A percentile compares a stretch with the other conserved stretches of the same genome.
Conservation (phyloP, 2,888 invertebrate species). For the Onthophagus sagittarius region DNA sequence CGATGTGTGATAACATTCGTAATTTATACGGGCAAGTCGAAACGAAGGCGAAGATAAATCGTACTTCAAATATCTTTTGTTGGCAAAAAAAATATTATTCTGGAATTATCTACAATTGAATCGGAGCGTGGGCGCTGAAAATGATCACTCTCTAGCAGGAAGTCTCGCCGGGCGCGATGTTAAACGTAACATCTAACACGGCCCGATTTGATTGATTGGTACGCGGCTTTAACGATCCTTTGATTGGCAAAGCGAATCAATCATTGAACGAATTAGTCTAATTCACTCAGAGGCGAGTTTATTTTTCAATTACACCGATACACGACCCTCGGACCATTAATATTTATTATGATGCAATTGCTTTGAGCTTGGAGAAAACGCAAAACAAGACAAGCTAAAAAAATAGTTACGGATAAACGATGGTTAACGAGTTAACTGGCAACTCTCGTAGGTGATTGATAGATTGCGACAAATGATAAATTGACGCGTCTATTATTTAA, state of each 20-base stretch:
- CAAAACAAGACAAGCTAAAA: neutral
- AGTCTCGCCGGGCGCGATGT: neutral
- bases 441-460: neutral
- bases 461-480: neutral
- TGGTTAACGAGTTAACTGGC: neutral
- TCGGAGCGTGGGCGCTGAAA: neutral
- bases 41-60: neutral
- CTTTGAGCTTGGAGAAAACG: neutral
- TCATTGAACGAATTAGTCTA: conserved; percentile 22
- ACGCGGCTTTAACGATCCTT: conserved; percentile 19
- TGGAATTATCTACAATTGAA: neutral
- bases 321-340: neutral
- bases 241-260: conserved; percentile 21
- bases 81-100: neutral
- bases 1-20: neutral
- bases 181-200: neutral
- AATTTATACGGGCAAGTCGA: neutral
- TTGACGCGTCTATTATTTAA: neutral
- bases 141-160: neutral
- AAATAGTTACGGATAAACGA: neutral
- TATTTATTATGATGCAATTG: neutral
- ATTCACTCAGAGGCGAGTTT: conserved; percentile 16
- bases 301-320: conserved; percentile 16
- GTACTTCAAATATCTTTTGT: neutral
- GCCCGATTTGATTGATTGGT: conserved; percentile 17